phyloP scores from a whole-genome alignment of 2,113 vertebrate genomes.

The Macquaria ambigua region DNA sequence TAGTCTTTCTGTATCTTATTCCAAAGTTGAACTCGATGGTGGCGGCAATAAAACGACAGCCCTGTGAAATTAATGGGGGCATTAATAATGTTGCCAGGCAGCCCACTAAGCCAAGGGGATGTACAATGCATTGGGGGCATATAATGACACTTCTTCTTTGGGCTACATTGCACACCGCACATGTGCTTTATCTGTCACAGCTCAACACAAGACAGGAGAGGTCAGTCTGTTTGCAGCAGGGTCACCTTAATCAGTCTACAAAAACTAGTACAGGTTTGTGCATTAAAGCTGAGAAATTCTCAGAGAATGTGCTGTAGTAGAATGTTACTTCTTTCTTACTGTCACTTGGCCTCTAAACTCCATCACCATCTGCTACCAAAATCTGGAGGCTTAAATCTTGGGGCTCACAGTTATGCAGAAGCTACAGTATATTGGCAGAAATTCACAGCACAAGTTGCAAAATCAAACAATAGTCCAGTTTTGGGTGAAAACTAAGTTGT shows the following conservation, averaged over 20 bases:
- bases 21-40: constrained; percentile 7
- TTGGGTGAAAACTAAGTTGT: not conserved
- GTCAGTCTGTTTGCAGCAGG: not conserved
- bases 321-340: constrained; percentile 5
- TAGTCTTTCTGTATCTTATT: constrained; percentile 30
- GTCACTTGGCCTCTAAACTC: constrained; percentile 3
- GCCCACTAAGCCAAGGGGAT: not conserved
- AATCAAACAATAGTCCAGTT: not conserved
- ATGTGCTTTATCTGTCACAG: not conserved
- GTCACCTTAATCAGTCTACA: not conserved
- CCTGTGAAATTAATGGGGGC: constrained; percentile 45
- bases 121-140: not conserved
- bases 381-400: not conserved
- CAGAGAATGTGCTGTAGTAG: not conserved
- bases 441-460: not conserved
- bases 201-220: not conserved
- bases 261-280: not conserved
- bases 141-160: not conserved
- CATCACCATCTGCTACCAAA: constrained; percentile 21
- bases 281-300: not conserved
- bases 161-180: not conserved
- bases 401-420: constrained; percentile 5
- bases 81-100: constrained; percentile 49
- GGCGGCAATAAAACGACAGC: constrained; percentile 49
- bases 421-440: not conserved